These are phyloP conservation scores for Mastomys coucha DNA, from an alignment of 2,113 vertebrate genomes.

Conservation along the genomic window DNA sequence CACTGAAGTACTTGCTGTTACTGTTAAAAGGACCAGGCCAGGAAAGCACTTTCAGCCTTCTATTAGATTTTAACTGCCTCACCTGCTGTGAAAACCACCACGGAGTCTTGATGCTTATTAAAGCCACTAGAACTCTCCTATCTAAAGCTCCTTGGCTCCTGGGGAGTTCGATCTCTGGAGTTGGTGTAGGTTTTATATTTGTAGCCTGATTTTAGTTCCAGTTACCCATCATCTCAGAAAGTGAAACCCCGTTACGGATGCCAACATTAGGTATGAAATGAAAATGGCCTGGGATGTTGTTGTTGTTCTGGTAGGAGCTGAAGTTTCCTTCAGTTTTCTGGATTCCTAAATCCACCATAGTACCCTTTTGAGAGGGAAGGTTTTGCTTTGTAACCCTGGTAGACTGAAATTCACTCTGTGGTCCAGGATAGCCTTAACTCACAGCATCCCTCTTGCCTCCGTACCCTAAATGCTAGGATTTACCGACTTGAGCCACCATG, in stretches of 20 bases:
- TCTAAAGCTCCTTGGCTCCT: conserved; percentile 32
- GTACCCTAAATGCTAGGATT: background rate
- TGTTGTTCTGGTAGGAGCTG: conserved; percentile 45
- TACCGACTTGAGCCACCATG: background rate
- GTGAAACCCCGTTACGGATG: background rate
- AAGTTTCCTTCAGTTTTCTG: background rate
- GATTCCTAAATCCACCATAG: background rate
- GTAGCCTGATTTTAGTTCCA: conserved; percentile 30
- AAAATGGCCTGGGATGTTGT: conserved; percentile 22
- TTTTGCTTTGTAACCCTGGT: background rate
- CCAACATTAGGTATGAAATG: background rate
- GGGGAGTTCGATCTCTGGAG: background rate
- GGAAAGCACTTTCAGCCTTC: background rate
- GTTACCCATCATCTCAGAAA: background rate
- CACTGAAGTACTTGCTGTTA: background rate
- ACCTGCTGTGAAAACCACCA: background rate
- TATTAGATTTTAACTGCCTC: background rate
- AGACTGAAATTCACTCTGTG: background rate
- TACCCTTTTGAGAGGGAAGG: background rate
- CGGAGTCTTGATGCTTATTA: background rate
- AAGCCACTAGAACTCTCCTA: background rate
- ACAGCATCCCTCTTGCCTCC: background rate
- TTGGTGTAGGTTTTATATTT: background rate
- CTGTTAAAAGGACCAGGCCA: background rate
- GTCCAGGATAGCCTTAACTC: background rate